phyloP scores from a whole-genome alignment of 2,113 vertebrate species.

The Bettongia penicillata region DNA sequence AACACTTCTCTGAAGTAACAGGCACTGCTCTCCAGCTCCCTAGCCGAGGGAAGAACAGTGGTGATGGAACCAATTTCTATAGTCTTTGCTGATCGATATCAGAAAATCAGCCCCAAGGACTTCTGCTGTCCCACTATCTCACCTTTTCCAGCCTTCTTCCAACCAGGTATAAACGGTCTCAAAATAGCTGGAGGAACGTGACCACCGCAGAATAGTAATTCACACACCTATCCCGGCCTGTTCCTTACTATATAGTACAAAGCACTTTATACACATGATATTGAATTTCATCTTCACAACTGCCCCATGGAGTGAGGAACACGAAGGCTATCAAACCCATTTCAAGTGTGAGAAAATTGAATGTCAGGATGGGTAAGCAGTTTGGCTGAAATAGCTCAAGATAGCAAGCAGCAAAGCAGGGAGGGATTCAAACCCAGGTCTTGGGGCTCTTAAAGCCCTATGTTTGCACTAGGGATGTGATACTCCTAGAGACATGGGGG shows the following conservation, averaged over 20 bases:
- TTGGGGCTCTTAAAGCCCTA: neutral
- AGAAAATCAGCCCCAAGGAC: slow-evolving; percentile 45
- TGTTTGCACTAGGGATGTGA: neutral
- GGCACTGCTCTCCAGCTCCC: slow-evolving; percentile 18
- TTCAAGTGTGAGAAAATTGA: neutral
- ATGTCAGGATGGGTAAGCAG: neutral
- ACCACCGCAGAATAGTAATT: neutral
- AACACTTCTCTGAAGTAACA: slow-evolving; percentile 31
- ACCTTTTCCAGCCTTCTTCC: neutral
- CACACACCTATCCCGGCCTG: neutral
- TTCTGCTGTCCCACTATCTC: neutral
- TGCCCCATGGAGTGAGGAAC: neutral
- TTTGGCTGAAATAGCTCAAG: neutral
- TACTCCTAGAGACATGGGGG: neutral
- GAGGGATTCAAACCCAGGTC: neutral
- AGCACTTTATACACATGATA: neutral
- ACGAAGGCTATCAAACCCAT: neutral
- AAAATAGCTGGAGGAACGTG: neutral
- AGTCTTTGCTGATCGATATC: slow-evolving; percentile 39
- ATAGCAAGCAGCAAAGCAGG: neutral
- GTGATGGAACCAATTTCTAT: neutral
- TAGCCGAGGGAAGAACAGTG: neutral
- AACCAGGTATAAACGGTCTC: slow-evolving; percentile 44
- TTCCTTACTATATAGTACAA: neutral
- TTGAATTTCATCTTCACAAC: neutral